Conservation (phyloP, 2,113 vertebrate genomes). For the Rhegmatorhina hoffmannsi region DNA sequence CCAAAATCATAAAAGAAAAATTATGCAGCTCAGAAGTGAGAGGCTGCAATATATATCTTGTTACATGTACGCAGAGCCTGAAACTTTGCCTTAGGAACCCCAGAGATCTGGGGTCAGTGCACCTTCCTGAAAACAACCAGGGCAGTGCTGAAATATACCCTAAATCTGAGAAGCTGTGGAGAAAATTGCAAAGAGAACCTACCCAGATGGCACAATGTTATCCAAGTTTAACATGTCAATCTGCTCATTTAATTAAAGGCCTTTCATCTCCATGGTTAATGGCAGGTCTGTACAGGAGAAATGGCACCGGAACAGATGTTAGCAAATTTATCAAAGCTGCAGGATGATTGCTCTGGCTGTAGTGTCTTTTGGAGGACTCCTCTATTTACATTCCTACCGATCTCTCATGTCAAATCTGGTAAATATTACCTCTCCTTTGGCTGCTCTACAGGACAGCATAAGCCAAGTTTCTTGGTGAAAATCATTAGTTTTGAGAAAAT, state of each 20-base stretch:
- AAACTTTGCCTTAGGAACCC: background rate
- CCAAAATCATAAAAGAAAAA: background rate
- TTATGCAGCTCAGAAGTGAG: background rate
- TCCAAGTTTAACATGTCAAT: slow-evolving; percentile 8
- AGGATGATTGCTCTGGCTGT: slow-evolving; percentile 6
- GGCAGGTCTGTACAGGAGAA: slow-evolving; percentile 46
- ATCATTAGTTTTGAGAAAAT: background rate
- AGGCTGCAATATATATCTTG: background rate
- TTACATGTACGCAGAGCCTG: background rate
- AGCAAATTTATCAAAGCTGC: slow-evolving; percentile 41
- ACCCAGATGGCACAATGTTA: slow-evolving; percentile 53
- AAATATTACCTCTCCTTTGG: slow-evolving; percentile 14
- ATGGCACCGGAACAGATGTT: slow-evolving; percentile 64
- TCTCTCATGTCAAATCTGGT: background rate
- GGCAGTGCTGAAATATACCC: background rate
- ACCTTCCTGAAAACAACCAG: background rate
- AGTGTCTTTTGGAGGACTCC: background rate
- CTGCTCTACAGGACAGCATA: background rate
- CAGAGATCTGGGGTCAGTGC: background rate
- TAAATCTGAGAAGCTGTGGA: background rate
- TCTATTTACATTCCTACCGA: background rate
- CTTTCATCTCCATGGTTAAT: slow-evolving; percentile 40
- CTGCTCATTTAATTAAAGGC: slow-evolving; percentile 66
- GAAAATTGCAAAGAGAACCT: background rate
- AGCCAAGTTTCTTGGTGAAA: background rate